Percentiles rank a stretch among this genome's conserved stretches.
phyloP scores from a whole-genome alignment of 2,888 invertebrate species.

The Tineola bisselliella region DNA sequence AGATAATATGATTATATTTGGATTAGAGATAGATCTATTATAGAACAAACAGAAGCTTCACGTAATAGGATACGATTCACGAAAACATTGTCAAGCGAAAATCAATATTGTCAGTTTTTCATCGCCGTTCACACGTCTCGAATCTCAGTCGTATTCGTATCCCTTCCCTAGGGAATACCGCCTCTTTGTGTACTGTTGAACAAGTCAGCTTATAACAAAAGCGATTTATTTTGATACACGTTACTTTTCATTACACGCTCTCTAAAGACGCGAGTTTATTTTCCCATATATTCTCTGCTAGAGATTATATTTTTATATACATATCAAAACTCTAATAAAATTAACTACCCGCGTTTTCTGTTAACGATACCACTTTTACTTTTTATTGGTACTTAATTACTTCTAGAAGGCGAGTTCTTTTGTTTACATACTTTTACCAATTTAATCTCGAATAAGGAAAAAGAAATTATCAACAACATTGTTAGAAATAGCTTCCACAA shows the following conservation, averaged over 20 bases:
- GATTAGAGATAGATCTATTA: too few species aligned
- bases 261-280: background rate
- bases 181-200: background rate
- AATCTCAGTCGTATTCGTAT: background rate
- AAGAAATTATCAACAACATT: background rate
- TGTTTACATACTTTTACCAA: background rate
- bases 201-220: conserved; percentile 7
- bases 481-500: too few species aligned
- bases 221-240: conserved; percentile 10
- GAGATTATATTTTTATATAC: background rate
- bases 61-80: background rate
- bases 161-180: background rate
- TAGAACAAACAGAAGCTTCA: too few species aligned
- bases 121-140: background rate
- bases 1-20: too few species aligned
- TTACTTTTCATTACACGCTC: background rate
- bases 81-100: background rate
- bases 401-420: background rate
- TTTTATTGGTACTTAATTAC: background rate
- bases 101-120: conserved; percentile 1
- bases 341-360: background rate
- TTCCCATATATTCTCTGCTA: background rate
- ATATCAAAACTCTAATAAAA: background rate
- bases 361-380: background rate
- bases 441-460: background rate